Evolutionary conservation across 1,140 invertebrate genomes (phyloP).

Genomic region (Dryas iulia): DNA sequence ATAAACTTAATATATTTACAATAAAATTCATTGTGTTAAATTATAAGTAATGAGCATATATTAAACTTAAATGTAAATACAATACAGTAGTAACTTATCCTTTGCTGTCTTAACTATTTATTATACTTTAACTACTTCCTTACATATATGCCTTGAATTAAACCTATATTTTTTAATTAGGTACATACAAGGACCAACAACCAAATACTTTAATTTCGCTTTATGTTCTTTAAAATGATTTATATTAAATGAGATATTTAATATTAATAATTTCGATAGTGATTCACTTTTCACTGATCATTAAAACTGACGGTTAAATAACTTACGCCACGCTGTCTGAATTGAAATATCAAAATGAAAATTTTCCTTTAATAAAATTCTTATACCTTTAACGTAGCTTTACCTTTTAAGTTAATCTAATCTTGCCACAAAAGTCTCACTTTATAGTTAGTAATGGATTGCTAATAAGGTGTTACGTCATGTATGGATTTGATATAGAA

Average conservation of each 20-base stretch:
- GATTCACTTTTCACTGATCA: background rate
- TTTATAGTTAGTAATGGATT: constrained; percentile 11
- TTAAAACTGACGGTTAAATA: background rate
- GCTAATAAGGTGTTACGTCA: constrained; percentile 21
- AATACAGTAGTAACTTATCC: too few species aligned
- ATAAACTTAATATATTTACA: too few species aligned
- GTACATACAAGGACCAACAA: background rate
- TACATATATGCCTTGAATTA: too few species aligned
- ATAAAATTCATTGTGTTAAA: too few species aligned
- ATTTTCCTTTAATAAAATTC: background rate
- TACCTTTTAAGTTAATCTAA: background rate
- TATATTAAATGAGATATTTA: too few species aligned
- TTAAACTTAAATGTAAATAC: too few species aligned
- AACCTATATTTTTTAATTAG: background rate
- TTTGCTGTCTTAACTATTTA: too few species aligned
- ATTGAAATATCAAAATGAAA: background rate
- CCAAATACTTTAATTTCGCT: background rate
- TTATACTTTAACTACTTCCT: too few species aligned
- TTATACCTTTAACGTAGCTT: background rate
- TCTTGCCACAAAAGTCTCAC: background rate
- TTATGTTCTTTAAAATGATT: background rate
- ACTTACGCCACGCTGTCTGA: background rate
- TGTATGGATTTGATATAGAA: constrained; percentile 16
- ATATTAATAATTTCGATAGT: background rate
- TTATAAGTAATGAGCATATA: too few species aligned